Conservation (phyloP, 2,113 vertebrate genomes). For the Hyaena hyaena region DNA sequence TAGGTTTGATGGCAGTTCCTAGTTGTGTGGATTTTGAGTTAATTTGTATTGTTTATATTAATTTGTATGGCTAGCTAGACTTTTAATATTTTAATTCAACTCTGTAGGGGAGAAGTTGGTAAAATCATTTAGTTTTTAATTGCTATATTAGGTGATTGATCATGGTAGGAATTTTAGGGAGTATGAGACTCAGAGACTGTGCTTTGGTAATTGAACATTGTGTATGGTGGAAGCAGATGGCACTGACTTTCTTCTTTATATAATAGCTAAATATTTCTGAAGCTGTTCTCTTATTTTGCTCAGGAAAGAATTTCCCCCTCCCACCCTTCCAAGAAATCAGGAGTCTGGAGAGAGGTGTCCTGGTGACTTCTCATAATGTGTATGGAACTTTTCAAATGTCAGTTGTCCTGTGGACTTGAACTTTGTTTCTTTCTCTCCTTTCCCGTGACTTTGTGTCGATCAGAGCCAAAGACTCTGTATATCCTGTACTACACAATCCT, state of each 20-base stretch:
- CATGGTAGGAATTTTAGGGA: neutral
- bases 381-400: conserved; percentile 40
- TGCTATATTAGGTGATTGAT: neutral
- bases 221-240: neutral
- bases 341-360: conserved; percentile 37
- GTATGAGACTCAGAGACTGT: neutral
- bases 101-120: neutral
- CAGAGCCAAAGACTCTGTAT: conserved; percentile 6
- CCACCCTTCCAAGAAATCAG: neutral
- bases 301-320: neutral
- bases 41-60: conserved; percentile 51
- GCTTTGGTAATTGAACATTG: neutral
- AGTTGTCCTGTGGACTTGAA: conserved; percentile 32
- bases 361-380: neutral
- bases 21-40: conserved; percentile 51
- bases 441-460: conserved; percentile 39
- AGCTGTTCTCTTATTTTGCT: conserved; percentile 54
- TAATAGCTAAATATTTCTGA: conserved; percentile 47
- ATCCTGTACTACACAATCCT: neutral
- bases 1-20: conserved; percentile 51
- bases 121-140: conserved; percentile 46
- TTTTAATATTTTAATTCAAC: conserved; percentile 34
- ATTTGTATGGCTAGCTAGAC: conserved; percentile 11
- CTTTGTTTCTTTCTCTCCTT: conserved; percentile 48
- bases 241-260: neutral